Evolutionary conservation across 2,888 invertebrate genomes (phyloP), one percentile per base, ranked within the genome.

Genomic region (Doris montereyensis): DNA sequence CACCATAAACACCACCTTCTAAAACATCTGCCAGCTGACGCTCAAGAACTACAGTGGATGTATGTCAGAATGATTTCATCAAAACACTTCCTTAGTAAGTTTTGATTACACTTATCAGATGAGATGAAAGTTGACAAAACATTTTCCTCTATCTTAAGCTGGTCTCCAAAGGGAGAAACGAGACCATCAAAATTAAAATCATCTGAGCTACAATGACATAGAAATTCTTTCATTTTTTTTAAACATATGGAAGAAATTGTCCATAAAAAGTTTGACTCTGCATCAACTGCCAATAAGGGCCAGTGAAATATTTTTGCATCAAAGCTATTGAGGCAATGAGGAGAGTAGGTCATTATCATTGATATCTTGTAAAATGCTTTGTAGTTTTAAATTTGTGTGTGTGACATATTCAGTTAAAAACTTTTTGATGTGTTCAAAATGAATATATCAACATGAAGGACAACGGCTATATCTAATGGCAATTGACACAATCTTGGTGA

Each of bases 341-440:
- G 68, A 68, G 5, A 68, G 28, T 21, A 68, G 8, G 28, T 68
- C 8, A 8, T 3, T 28, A n/a, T 24, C 68, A 8, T 68, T 68
- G 5, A 41, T 17, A 41, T 41, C 52, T 41, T 10, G 13, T 13
- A n/a, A 30, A 10, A 72, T 26, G 8, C 41, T 41, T 72, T 72
- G 17, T 10, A 72, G 17, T 72, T 35, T 72, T 4, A 72, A 21
- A 72, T 72, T 72, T 3, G 72, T 8, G 28, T 67, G 8, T 41
- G 24, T n/a, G 13, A 8, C n/a, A 24, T 32, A 26, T 10, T 32
- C 52, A 21, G 41, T 41, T 2, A 72, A 52, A 68, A 68, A 68
- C n/a, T n/a, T n/a, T n/a, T n/a, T n/a, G n/a, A n/a, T n/a, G n/a
- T n/a, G n/a, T n/a, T n/a, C n/a, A n/a, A n/a, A n/a, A n/a, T n/a